Conservation (phyloP, 2,113 vertebrate species). For the Vireo altiloquus region DNA sequence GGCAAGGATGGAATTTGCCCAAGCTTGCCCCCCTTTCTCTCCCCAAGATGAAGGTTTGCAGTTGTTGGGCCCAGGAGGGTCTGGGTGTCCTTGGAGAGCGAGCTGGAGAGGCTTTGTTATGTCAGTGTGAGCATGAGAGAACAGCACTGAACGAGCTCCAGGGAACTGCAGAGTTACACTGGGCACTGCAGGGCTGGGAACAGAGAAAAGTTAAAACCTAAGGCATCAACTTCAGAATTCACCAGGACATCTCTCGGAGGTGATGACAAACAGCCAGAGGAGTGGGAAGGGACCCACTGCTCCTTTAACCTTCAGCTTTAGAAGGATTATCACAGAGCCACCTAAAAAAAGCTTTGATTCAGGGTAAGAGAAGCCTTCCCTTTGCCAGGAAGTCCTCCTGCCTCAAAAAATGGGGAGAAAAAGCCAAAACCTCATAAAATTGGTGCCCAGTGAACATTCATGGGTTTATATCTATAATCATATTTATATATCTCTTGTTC, state of each 20-base stretch:
- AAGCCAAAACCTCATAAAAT: not conserved
- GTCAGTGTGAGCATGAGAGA: no score
- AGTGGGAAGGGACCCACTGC: fast-evolving
- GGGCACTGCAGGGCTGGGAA: no score
- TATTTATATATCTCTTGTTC: not conserved
- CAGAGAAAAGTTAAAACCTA: no score
- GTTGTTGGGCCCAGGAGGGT: no score
- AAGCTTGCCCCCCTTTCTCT: no score
- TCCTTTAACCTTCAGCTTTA: not conserved
- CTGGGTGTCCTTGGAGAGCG: no score
- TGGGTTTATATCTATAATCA: not conserved
- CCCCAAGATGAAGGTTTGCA: no score
- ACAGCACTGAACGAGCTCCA: no score
- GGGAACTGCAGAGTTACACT: no score
- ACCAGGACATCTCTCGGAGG: not conserved
- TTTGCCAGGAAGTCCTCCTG: not conserved
- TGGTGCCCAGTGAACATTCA: fast-evolving
- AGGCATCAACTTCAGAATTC: not conserved
- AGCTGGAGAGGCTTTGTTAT: no score
- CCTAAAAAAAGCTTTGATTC: not conserved
- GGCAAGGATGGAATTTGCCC: no score
- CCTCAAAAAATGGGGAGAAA: not conserved
- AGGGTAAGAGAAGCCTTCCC: not conserved
- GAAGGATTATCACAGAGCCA: fast-evolving
- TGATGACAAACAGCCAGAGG: not conserved